These are phyloP conservation scores for Phrynosoma platyrhinos DNA, from an alignment of 2,113 vertebrate species.

Conservation along the genomic window DNA sequence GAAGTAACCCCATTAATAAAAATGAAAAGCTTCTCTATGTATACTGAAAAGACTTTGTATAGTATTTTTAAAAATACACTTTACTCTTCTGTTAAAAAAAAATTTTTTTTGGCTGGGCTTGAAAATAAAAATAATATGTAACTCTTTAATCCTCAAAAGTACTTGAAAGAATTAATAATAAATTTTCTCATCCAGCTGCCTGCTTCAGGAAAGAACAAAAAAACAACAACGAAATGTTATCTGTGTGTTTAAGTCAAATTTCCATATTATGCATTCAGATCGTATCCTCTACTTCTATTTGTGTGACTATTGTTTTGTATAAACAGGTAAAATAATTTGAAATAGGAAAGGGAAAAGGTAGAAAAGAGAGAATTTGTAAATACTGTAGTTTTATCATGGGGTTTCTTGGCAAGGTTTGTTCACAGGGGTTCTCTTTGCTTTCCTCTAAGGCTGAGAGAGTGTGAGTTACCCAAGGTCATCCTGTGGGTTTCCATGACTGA, in stretches of 20 bases:
- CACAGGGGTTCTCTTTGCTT: too few relatives aligned
- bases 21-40: not conserved
- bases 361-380: not conserved
- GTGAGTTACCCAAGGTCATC: too few relatives aligned
- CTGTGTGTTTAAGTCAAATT: conserved; percentile 35
- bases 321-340: conserved; percentile 5
- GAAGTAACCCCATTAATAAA: conserved; percentile 21
- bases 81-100: conserved; percentile 2
- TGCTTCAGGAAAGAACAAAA: conserved; percentile 56
- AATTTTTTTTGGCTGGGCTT: conserved; percentile 39
- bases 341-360: not conserved
- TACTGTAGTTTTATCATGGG: conserved; percentile 3
- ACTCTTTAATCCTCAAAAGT: conserved; percentile 62
- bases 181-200: conserved; percentile 42
- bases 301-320: conserved; percentile 5
- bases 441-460: too few relatives aligned
- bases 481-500: too few relatives aligned
- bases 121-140: conserved; percentile 64
- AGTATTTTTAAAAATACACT: conserved; percentile 32
- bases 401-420: too few relatives aligned
- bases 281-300: conserved; percentile 27
- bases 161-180: conserved; percentile 64
- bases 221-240: conserved; percentile 36
- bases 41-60: conserved; percentile 34
- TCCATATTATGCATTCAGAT: conserved; percentile 31